Base-by-base conservation (phyloP, 2,113 vertebrate genomes). In the Mola mola region DNA sequence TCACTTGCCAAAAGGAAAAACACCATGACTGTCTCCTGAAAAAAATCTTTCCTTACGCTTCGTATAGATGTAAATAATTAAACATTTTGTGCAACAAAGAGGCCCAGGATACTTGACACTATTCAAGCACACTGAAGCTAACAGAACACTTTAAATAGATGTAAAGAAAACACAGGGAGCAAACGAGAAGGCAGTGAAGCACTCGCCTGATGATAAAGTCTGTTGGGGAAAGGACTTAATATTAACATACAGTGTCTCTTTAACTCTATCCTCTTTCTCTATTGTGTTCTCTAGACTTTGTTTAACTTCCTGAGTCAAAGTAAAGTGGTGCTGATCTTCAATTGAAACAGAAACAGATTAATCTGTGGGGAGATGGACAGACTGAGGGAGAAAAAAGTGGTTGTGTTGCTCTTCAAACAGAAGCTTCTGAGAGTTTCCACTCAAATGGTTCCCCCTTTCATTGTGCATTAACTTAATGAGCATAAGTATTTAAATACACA, bases 61-160 rank as follows among this genome's bases (percentile, higher is more conserved):
- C n/a, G n/a, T n/a, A n/a, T n/a, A n/a, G n/a, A n/a, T n/a, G n/a
- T n/a, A n/a, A n/a, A n/a, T n/a, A n/a, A n/a, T n/a, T n/a, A n/a
- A n/a, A n/a, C n/a, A n/a, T n/a, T n/a, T n/a, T n/a, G n/a, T n/a
- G n/a, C n/a, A n/a, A n/a, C n/a, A n/a, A n/a, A n/a, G n/a, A n/a
- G n/a, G n/a, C n/a, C n/a, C n/a, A n/a, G n/a, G 19, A 12, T 94
- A 92, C 92, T 91, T 92, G 89, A 91, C 88, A 88, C 86, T 90
- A 88, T 85, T 78, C 88, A 90, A 92, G 90, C 88, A 90, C 68
- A 29, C 48, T 37, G 12, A 21, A 20, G 17, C 33, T 44, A 53
- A 57, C 20, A 59, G 28, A 12, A 33, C 15, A 12, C 36, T 59
- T 1, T 13, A 43, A 38, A 49, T 13, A 42, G 57, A 42, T 56